These are phyloP conservation scores for Zoanthus solanderi DNA, from an alignment of 92 coral and sea anemone species.

Conservation along the genomic window DNA sequence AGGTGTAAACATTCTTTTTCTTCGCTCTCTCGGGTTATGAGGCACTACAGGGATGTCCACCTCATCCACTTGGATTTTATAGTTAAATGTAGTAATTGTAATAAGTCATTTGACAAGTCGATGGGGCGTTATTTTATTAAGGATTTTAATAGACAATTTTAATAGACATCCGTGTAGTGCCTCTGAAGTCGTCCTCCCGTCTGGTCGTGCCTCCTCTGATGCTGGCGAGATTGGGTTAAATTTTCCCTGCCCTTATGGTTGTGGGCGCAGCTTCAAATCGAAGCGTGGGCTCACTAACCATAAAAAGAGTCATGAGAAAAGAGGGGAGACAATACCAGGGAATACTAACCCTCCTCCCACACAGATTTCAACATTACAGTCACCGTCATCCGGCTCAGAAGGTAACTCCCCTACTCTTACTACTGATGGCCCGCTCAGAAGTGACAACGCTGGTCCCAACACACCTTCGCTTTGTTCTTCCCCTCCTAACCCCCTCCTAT, in stretches of 20 bases:
- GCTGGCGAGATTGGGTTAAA: no score
- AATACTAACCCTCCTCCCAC: neutral
- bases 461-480: neutral
- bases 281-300: neutral
- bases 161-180: neutral
- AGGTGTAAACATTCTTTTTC: no score
- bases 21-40: no score
- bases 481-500: neutral
- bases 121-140: neutral
- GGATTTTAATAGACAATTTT: neutral
- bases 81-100: neutral
- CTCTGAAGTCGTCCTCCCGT: neutral
- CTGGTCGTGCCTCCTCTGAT: no score
- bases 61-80: neutral
- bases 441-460: no score
- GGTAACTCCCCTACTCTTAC: no score
- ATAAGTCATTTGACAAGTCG: neutral
- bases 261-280: neutral
- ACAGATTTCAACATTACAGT: neutral
- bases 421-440: constrained; percentile 6
- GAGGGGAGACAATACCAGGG: no score
- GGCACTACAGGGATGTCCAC: no score
- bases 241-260: neutral
- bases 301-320: no score
- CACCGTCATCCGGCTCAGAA: neutral